These are phyloP conservation scores for Morone chrysops DNA, from an alignment of 2,113 vertebrate species.

Conservation along the genomic window DNA sequence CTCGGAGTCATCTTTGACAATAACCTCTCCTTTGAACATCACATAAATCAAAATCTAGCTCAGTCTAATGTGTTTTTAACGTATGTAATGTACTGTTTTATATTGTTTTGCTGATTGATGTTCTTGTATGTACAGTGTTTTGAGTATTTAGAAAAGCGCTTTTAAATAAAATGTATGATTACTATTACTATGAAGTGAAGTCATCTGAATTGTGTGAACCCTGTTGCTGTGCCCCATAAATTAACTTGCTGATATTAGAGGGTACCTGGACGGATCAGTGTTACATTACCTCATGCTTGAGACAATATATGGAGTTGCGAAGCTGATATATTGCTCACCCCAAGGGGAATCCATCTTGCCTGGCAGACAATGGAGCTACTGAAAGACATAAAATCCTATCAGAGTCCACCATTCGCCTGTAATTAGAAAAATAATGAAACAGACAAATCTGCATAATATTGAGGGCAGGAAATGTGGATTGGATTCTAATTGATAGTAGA, in stretches of 20 bases:
- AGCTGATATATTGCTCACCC: conserved; percentile 70
- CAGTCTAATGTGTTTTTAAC: no score
- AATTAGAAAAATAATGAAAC: conserved; percentile 79
- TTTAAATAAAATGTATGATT: no score
- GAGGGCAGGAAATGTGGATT: conserved; percentile 57
- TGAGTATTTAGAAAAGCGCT: no score
- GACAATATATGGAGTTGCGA: conserved; percentile 68
- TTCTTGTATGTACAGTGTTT: no score
- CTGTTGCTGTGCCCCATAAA: conserved; percentile 53
- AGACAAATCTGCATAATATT: conserved; percentile 59
- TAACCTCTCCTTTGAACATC: no score
- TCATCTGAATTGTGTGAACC: conserved; percentile 9
- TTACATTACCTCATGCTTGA: conserved; percentile 76
- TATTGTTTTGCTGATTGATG: no score
- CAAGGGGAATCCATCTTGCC: conserved; percentile 67
- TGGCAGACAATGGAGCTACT: conserved; percentile 63
- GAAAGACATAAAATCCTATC: conserved; percentile 76
- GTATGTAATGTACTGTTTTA: no score
- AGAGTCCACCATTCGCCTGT: conserved; percentile 68
- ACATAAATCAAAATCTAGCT: no score
- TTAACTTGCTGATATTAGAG: conserved; percentile 53
- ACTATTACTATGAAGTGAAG: conserved; percentile 2
- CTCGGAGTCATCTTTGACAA: no score
- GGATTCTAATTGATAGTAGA: conserved; percentile 63
- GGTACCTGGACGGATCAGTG: conserved; percentile 59